Percentiles rank a stretch among this genome's conserved stretches.
Evolutionary conservation across 2,113 vertebrate species (phyloP).

Genomic region (Macquaria ambigua): DNA sequence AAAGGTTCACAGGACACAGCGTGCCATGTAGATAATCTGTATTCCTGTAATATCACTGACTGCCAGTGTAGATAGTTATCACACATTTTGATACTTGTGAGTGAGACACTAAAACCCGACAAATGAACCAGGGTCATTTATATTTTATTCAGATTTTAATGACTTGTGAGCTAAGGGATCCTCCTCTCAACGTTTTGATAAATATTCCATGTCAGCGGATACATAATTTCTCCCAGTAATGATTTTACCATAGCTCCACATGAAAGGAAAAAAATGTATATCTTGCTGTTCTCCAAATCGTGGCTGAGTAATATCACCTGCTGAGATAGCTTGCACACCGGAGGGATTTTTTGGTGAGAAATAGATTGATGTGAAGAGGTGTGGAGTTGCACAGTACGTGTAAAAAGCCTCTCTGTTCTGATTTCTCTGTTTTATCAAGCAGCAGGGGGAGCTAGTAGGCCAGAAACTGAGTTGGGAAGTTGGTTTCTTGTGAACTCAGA

Average conservation of each 20-base stretch:
- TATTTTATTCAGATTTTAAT: constrained; percentile 67
- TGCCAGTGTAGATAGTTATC: constrained; percentile 37
- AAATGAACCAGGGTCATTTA: constrained; percentile 55
- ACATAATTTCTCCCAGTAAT: constrained; percentile 38
- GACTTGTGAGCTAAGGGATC: constrained; percentile 48
- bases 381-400: constrained; percentile 9
- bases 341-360: constrained; percentile 38
- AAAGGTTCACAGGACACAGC: constrained; percentile 24
- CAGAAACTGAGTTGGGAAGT: constrained; percentile 64
- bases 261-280: constrained; percentile 1
- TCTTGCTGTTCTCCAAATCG: constrained; percentile 40
- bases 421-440: constrained; percentile 9
- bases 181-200: constrained; percentile 54
- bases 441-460: constrained; percentile 83
- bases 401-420: neutral
- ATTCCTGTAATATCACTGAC: constrained; percentile 28
- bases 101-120: constrained; percentile 36
- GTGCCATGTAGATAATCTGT: constrained; percentile 19
- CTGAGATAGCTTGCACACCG: constrained; percentile 47
- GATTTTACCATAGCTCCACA: constrained; percentile 26
- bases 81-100: constrained; percentile 49
- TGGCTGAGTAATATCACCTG: constrained; percentile 49
- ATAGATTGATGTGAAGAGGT: constrained; percentile 43
- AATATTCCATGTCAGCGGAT: constrained; percentile 63
- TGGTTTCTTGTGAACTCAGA: constrained; percentile 41